Evolutionary conservation across 2,797 vertebrate genomes (phyloP).

Genomic region (Eospalax fontanierii): DNA sequence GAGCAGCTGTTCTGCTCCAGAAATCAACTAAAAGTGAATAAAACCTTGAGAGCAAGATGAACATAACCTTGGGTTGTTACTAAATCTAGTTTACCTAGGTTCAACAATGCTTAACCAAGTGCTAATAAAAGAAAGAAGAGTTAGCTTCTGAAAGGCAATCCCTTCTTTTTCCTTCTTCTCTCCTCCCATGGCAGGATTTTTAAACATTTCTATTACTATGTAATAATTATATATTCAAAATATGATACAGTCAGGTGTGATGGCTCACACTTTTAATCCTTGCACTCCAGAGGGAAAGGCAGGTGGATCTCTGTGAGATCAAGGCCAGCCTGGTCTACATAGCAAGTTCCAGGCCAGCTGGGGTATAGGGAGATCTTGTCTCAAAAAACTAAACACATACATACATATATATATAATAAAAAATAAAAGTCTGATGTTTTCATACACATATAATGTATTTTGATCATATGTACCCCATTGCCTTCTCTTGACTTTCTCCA

Average conservation of each 20-base stretch:
- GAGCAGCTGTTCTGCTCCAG: background rate
- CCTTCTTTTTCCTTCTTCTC: background rate
- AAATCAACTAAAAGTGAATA: background rate
- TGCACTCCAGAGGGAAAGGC: too few species aligned
- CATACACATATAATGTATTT: background rate
- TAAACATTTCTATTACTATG: background rate
- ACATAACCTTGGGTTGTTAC: background rate
- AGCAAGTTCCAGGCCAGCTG: too few species aligned
- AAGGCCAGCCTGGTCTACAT: too few species aligned
- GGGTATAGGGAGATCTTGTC: too few species aligned
- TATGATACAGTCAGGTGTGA: too few species aligned
- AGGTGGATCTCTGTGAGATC: too few species aligned
- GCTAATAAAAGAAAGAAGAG: background rate
- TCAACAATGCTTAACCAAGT: background rate
- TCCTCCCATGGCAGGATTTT: background rate
- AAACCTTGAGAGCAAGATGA: conserved; percentile 19
- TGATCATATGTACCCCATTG: background rate
- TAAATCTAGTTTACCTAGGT: background rate
- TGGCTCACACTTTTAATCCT: too few species aligned
- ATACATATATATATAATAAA: too few species aligned
- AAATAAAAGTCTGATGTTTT: background rate
- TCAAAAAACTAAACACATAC: too few species aligned
- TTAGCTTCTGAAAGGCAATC: background rate
- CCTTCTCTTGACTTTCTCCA: background rate
- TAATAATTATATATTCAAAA: background rate